These are phyloP conservation scores for Pantherophis alleghaniensis DNA, from an alignment of 2,797 vertebrate species.

Conservation along the genomic window DNA sequence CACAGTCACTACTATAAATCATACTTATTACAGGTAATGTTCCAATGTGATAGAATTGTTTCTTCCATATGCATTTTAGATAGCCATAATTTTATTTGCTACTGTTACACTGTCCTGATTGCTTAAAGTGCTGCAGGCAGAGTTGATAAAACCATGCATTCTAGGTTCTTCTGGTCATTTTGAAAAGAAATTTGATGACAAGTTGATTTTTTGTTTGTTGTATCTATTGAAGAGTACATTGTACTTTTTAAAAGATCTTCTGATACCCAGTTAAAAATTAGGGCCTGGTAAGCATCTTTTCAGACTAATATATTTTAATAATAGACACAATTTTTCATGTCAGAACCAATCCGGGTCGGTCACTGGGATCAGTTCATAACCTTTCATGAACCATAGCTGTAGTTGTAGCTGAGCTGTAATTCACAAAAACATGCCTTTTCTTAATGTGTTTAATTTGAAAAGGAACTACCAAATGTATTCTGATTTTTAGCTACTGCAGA, in stretches of 20 bases:
- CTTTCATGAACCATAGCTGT: not conserved
- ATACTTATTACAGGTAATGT: not conserved
- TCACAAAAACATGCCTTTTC: not conserved
- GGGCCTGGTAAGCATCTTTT: not conserved
- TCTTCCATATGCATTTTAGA: not conserved
- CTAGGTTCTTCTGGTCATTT: constrained; percentile 11
- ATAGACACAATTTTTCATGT: not conserved
- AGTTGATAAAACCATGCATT: constrained; percentile 14
- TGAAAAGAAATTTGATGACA: not conserved
- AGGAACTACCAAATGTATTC: not conserved
- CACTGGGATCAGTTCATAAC: not conserved
- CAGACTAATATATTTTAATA: not conserved
- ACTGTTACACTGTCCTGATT: constrained; percentile 6
- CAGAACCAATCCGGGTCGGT: not conserved
- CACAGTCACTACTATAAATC: not conserved
- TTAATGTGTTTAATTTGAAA: not conserved
- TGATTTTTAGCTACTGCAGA: not conserved
- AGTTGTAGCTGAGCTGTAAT: not conserved
- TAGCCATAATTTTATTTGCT: constrained; percentile 34
- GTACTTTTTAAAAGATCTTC: not conserved
- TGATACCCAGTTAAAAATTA: not conserved
- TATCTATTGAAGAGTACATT: not conserved
- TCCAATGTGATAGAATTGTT: not conserved
- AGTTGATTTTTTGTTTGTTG: not conserved
- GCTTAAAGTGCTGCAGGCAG: constrained; percentile 38